Percentiles rank a stretch among this genome's conserved stretches.
phyloP scores from a whole-genome alignment of 2,797 vertebrate species.

The Helarctos malayanus region DNA sequence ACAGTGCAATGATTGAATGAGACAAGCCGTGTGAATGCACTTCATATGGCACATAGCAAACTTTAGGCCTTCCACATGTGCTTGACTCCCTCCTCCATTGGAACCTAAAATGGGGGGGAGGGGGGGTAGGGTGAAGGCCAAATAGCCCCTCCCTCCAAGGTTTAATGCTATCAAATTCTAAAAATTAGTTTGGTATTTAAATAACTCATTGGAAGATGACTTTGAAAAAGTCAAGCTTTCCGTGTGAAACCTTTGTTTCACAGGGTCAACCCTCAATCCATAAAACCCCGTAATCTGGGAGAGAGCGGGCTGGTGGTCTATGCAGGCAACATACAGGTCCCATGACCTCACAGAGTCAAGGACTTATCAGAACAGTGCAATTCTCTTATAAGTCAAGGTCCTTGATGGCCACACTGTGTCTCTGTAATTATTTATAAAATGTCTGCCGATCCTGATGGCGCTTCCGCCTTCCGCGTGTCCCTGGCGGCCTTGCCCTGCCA shows the following conservation, averaged over 20 bases:
- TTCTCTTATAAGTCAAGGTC: constrained; percentile 55
- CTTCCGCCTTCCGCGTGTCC: constrained; percentile 37
- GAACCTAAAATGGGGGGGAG: neutral
- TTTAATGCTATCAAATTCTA: neutral
- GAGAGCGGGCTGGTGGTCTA: neutral
- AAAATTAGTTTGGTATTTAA: neutral
- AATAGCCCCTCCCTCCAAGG: neutral
- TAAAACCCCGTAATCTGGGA: neutral
- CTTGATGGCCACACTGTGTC: constrained; percentile 32
- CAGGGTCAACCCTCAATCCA: neutral
- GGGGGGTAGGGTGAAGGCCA: neutral
- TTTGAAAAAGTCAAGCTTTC: neutral
- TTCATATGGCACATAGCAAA: neutral
- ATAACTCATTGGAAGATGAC: neutral
- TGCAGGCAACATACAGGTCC: neutral
- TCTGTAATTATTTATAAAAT: constrained; percentile 74
- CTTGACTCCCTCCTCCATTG: neutral
- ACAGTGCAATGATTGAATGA: fast-evolving
- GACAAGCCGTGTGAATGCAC: fast-evolving
- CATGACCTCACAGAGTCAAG: neutral
- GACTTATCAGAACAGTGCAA: constrained; percentile 52
- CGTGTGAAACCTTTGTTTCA: neutral
- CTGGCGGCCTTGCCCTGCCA: neutral
- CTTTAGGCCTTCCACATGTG: neutral
- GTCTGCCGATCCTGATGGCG: neutral